Percentiles rank a stretch among this genome's conserved stretches.
Evolutionary conservation across 64 coral and sea anemone genomes (phyloP).

Genomic region (Actinia equina): DNA sequence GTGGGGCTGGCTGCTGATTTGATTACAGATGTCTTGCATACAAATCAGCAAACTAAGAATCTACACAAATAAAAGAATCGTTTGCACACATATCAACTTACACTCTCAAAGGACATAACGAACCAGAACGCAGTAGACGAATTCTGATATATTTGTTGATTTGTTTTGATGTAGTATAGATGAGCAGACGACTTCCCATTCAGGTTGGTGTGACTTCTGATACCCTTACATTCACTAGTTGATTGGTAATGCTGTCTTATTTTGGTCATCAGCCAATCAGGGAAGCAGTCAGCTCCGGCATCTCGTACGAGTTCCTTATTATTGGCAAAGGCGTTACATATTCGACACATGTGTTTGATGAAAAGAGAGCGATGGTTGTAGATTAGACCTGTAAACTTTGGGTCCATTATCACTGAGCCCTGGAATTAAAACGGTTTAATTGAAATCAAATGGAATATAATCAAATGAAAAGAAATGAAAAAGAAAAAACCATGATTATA

Average conservation of each 20-base stretch:
- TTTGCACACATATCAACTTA: constrained; percentile 19
- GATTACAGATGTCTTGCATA: too few relatives aligned
- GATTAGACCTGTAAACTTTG: constrained; percentile 45
- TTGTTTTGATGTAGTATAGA: constrained; percentile 2
- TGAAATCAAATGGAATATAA: neutral
- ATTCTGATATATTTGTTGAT: constrained; percentile 10
- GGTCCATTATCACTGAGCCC: constrained; percentile 71
- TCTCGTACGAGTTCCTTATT: constrained; percentile 66
- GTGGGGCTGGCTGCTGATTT: too few relatives aligned
- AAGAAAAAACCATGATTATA: too few relatives aligned
- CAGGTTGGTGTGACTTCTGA: constrained; percentile 1
- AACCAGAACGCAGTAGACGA: constrained; percentile 39
- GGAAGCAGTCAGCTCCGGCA: constrained; percentile 82
- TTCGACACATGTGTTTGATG: constrained; percentile 44
- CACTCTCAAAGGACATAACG: constrained; percentile 94
- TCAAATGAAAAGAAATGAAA: neutral
- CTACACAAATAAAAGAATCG: too few relatives aligned
- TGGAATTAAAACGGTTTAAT: neutral
- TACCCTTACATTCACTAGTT: neutral
- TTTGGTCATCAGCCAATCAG: constrained; percentile 27
- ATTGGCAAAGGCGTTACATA: constrained; percentile 62
- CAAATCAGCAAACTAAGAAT: neutral
- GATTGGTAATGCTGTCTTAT: neutral
- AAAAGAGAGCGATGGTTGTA: neutral
- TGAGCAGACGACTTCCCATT: neutral